Conservation (phyloP, 1,140 invertebrate species). For the Aplysia californica region DNA sequence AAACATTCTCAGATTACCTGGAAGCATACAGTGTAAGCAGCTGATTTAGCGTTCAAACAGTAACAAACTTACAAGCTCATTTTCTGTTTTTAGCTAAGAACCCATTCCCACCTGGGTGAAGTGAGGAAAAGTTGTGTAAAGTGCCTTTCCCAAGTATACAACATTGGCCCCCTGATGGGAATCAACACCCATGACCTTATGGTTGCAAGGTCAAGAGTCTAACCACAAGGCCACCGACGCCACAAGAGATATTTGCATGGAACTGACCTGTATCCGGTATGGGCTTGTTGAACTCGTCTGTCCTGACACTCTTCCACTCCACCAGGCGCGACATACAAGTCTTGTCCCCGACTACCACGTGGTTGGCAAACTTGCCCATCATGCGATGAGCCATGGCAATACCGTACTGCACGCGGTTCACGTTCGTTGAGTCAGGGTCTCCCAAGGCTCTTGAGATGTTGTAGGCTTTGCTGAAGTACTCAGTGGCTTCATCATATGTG, state of each 20-base stretch:
- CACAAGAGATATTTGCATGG: not conserved
- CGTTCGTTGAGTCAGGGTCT: constrained; percentile 52
- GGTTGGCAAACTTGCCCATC: constrained; percentile 46
- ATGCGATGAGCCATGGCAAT: constrained; percentile 65
- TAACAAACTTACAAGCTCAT: too few relatives aligned
- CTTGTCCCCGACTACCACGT: constrained; percentile 45
- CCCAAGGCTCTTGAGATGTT: constrained; percentile 61
- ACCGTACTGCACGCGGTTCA: constrained; percentile 63
- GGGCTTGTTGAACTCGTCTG: constrained; percentile 58
- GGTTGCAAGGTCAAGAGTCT: not conserved
- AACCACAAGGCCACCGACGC: too few relatives aligned
- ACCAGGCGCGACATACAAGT: constrained; percentile 51
- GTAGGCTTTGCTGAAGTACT: constrained; percentile 67
- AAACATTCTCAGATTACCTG: too few relatives aligned
- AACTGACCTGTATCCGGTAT: constrained; percentile 52
- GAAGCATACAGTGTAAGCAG: too few relatives aligned
- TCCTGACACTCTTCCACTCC: constrained; percentile 63
- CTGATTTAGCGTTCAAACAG: too few relatives aligned
- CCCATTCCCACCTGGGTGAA: not conserved
- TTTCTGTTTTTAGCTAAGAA: not conserved
- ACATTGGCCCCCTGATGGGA: not conserved
- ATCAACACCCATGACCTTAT: too few relatives aligned
- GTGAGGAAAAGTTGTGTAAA: not conserved
- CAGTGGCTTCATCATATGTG: constrained; percentile 62
- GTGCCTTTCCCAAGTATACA: too few relatives aligned